Percentiles rank a stretch among this genome's conserved stretches.
These are phyloP conservation scores for Vimba vimba DNA, from an alignment of 2,113 vertebrate species.

Conservation along the genomic window DNA sequence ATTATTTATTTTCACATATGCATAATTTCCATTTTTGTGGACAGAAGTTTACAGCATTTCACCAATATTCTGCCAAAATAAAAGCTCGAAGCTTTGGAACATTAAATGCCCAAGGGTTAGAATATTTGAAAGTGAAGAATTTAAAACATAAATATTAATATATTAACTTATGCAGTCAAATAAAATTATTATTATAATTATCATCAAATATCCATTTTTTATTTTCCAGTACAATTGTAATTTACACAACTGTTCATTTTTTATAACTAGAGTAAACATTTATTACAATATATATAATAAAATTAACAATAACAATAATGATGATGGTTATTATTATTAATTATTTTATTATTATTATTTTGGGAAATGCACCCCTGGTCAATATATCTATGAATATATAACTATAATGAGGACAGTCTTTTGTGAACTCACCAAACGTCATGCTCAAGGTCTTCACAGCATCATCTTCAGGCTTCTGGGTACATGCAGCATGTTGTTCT, in stretches of 20 bases:
- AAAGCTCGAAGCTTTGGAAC: too few relatives aligned
- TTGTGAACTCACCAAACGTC: constrained; percentile 60
- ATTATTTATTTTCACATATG: background rate
- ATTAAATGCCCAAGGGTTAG: too few relatives aligned
- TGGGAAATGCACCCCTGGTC: background rate
- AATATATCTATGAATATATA: background rate
- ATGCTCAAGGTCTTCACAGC: constrained; percentile 66
- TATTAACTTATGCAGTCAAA: too few relatives aligned
- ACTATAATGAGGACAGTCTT: background rate
- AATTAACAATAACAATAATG: too few relatives aligned
- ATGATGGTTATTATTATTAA: background rate
- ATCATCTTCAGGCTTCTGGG: constrained; percentile 60
- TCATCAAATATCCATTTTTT: too few relatives aligned
- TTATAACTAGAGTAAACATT: too few relatives aligned
- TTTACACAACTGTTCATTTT: too few relatives aligned
- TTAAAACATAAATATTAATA: too few relatives aligned
- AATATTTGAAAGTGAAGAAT: too few relatives aligned
- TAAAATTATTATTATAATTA: too few relatives aligned
- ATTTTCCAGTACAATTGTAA: too few relatives aligned
- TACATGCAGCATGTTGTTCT: background rate
- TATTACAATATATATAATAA: too few relatives aligned
- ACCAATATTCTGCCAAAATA: background rate
- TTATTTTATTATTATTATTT: background rate
- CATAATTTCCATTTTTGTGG: background rate
- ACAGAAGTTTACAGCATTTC: background rate